Evolutionary conservation across 2,113 vertebrate species (phyloP).

Genomic region (Oreochromis niloticus): DNA sequence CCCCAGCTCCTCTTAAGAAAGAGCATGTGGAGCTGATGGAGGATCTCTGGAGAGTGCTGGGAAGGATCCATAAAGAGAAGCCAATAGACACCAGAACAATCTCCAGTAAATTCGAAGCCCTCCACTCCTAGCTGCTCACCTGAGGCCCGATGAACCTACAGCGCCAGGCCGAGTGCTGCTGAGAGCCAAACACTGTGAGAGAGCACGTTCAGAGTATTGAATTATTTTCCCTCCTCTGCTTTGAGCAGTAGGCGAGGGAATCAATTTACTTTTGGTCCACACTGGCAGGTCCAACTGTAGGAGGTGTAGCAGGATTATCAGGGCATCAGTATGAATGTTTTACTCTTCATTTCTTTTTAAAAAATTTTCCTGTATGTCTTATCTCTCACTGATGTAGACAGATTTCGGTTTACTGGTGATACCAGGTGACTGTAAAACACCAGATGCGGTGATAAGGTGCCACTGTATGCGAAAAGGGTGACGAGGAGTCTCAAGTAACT

Average conservation of each 20-base stretch:
- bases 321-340: neutral
- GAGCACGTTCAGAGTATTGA: conserved; percentile 1
- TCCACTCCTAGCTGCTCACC: neutral
- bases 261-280: conserved; percentile 30
- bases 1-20: neutral
- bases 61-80: conserved; percentile 1
- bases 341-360: neutral
- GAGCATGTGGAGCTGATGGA: neutral
- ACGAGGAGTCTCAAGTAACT: neutral
- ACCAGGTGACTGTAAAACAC: neutral
- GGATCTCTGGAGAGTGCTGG: neutral
- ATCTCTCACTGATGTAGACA: neutral
- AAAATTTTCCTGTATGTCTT: neutral
- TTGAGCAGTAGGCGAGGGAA: conserved; percentile 34
- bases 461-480: neutral
- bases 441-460: neutral
- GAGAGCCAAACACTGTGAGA: neutral
- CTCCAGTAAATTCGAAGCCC: neutral
- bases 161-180: neutral
- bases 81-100: neutral
- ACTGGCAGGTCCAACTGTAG: neutral
- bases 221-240: conserved; percentile 43
- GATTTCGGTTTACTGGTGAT: neutral
- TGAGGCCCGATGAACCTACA: neutral
- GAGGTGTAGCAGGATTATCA: conserved; percentile 23